These are phyloP conservation scores for Pantelozetes paolii DNA, from an alignment of 2,888 invertebrate species.

Conservation along the genomic window DNA sequence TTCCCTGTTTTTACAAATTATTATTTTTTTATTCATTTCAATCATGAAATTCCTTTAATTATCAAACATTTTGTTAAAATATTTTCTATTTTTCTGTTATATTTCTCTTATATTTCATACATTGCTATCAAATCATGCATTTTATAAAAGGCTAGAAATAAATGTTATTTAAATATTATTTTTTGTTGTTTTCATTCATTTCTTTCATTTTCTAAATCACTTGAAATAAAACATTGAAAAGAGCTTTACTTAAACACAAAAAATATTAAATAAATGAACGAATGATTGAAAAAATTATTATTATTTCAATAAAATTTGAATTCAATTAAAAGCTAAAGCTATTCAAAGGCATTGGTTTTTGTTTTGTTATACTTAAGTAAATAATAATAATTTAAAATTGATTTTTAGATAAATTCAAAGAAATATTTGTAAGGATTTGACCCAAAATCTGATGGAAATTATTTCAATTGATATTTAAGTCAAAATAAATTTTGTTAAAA, in stretches of 20 bases:
- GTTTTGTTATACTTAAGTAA: conserved; percentile 16
- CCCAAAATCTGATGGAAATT: conserved; percentile 12
- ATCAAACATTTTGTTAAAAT: not conserved
- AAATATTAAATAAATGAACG: not conserved
- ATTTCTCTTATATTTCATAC: not conserved
- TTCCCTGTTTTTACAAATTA: not conserved
- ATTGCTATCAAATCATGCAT: conserved; percentile 20
- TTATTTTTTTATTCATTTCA: not conserved
- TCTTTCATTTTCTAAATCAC: conserved; percentile 10
- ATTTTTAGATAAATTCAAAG: not conserved
- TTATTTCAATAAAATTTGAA: no score
- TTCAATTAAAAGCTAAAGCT: not conserved
- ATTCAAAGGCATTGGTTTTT: not conserved
- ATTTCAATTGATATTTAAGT: not conserved
- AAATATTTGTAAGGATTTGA: not conserved
- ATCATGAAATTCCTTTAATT: conserved; percentile 9
- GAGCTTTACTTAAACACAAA: conserved; percentile 21
- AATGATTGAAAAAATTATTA: not conserved
- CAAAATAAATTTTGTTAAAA: not conserved
- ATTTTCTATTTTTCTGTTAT: not conserved
- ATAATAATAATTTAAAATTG: not conserved
- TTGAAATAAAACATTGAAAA: conserved; percentile 3
- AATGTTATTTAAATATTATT: conserved; percentile 15
- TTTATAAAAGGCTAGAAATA: not conserved
- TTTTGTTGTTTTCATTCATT: not conserved